Evolutionary conservation across 2,113 vertebrate species (phyloP).

Genomic region (Ramphastos sulfuratus): DNA sequence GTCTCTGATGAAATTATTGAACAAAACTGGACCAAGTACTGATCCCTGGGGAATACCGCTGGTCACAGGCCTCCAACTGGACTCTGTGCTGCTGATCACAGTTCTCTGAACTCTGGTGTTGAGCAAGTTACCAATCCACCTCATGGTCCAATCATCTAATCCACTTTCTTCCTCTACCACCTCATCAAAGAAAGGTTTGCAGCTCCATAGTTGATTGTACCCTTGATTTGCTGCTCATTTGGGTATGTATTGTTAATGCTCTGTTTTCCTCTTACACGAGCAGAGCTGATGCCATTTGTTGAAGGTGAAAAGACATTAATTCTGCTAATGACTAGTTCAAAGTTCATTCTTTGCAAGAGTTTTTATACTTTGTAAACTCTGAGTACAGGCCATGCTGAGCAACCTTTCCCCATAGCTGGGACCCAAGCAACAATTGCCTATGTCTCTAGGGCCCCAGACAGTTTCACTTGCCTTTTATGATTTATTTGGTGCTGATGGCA

Average conservation of each 20-base stretch:
- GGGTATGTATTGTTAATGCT: background rate
- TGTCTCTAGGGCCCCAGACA: background rate
- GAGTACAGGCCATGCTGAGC: accelerated
- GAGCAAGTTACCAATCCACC: too few species aligned
- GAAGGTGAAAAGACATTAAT: background rate
- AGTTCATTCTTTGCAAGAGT: background rate
- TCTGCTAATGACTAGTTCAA: background rate
- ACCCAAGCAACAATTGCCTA: background rate
- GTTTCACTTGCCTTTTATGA: background rate
- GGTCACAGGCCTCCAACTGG: too few species aligned
- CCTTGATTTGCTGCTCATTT: background rate
- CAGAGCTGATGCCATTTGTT: background rate
- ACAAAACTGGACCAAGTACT: too few species aligned
- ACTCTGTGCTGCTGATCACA: too few species aligned
- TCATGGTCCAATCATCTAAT: too few species aligned
- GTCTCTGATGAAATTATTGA: too few species aligned
- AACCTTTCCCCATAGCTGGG: background rate
- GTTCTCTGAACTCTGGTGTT: too few species aligned
- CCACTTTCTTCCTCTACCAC: background rate
- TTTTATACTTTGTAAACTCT: background rate
- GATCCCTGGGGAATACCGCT: too few species aligned
- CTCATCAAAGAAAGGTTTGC: background rate
- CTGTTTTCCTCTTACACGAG: background rate
- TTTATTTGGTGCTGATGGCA: background rate
- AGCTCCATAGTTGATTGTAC: background rate